Conservation (phyloP, 2,797 vertebrate genomes). For the Enteromius paludinosus region DNA sequence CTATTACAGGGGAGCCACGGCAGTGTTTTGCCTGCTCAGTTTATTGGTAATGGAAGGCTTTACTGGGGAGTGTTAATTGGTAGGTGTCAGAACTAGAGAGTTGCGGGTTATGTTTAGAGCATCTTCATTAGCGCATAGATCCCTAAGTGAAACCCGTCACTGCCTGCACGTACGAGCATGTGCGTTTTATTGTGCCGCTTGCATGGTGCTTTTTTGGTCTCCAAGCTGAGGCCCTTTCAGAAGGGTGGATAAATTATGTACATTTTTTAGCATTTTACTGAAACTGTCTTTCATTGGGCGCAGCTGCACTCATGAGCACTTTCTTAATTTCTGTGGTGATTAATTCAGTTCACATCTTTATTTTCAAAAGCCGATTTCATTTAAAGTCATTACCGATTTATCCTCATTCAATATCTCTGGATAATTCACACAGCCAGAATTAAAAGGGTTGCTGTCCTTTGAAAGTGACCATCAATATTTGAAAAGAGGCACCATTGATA, state of each 20-base stretch:
- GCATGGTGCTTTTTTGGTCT: conserved; percentile 12
- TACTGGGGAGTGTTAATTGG: conserved; percentile 84
- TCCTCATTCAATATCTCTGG: background rate
- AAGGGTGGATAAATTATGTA: conserved; percentile 46
- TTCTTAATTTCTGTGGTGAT: conserved; percentile 40
- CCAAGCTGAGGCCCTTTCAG: conserved; percentile 37
- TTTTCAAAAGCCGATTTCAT: conserved; percentile 47
- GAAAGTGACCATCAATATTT: background rate
- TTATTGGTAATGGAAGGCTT: conserved; percentile 80
- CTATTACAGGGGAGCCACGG: conserved; percentile 80
- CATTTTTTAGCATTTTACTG: conserved; percentile 46
- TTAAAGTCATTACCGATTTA: conserved; percentile 22
- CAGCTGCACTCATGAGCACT: conserved; percentile 32
- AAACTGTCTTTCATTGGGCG: conserved; percentile 36
- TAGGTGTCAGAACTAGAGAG: conserved; percentile 81
- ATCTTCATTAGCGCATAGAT: conserved; percentile 81
- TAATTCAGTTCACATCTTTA: conserved; percentile 50
- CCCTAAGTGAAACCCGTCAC: conserved; percentile 64
- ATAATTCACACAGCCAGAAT: conserved; percentile 26
- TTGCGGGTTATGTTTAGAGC: conserved; percentile 79
- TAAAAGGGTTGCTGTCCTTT: conserved; percentile 22
- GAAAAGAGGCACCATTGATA: background rate
- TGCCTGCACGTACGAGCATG: conserved; percentile 53
- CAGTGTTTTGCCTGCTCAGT: conserved; percentile 79
- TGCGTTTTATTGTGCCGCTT: conserved; percentile 12